Evolutionary conservation across 2,888 invertebrate species (phyloP), one percentile per base, ranked within the genome.

Genomic region (Calameuta pallipes): DNA sequence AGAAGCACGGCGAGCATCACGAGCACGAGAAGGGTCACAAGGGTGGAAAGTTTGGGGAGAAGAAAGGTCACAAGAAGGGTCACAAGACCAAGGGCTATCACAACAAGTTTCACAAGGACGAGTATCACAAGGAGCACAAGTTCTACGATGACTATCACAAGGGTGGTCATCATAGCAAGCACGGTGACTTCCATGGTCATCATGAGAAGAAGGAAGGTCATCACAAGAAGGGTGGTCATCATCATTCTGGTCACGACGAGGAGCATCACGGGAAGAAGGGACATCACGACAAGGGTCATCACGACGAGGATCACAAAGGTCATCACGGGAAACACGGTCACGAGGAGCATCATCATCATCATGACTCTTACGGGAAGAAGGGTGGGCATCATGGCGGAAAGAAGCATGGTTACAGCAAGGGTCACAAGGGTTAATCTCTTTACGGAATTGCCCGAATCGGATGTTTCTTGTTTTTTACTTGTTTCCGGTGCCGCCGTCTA

Each of bases 61-160:
- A 95, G 88, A 95, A 95, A 82, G 96, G 95, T 0, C 96, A 96
- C 88, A 96, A 95, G 88, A 95, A 95, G 85, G 96, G 96, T 4
- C 95, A 96, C 87, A 95, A 95, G 89, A 95, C 95, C 1, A 95
- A 95, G 90, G 96, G 96, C 0, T 96, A 95, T 91, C 96, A 96
- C 92, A 95, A 96, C 92, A 95, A 95, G 84, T 95, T 95, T 91
- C 95, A 95, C 92, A 95, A 95, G 89, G 96, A 96, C 86, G 96
- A 96, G 89, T 96, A 94, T 91, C 95, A 95, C 89, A 95, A 95
- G 86, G 95, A 96, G 87, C 96, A 96, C 91, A 95, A 95, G 88
- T 95, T 96, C 92, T 96, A 96, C 91, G 95, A 95, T 84, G 95
- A 95, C 90, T 94, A 92, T 90, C 95, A 95, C 91, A 95, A 95